phyloP scores from a whole-genome alignment of 2,113 vertebrate species.

The mouse (Mus musculus) region GRCm39 chr17:24865001-24865500 shows the following conservation, averaged over 20 bases:
- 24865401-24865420: not conserved
- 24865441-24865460: not conserved
- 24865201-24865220: not conserved
- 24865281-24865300: not conserved
- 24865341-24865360: not conserved
- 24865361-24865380: too few species aligned
- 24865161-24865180: not conserved
- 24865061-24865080: slow-evolving; percentile 68
- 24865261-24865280: not conserved
- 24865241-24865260: not conserved
- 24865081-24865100: slow-evolving; percentile 83
- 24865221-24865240: not conserved
- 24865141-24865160: slow-evolving; percentile 1
- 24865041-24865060: slow-evolving; percentile 61
- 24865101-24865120: slow-evolving; percentile 68
- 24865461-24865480: not conserved
- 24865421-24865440: not conserved
- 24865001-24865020: slow-evolving; percentile 69
- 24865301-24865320: not conserved
- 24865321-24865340: not conserved
- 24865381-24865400: not conserved
- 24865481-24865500: not conserved
- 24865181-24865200: not conserved
- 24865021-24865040: slow-evolving; percentile 69
- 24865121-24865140: slow-evolving; percentile 59